Evolutionary conservation across 2,797 vertebrate species (phyloP).

Genomic region (Silurus lanzhouensis): DNA sequence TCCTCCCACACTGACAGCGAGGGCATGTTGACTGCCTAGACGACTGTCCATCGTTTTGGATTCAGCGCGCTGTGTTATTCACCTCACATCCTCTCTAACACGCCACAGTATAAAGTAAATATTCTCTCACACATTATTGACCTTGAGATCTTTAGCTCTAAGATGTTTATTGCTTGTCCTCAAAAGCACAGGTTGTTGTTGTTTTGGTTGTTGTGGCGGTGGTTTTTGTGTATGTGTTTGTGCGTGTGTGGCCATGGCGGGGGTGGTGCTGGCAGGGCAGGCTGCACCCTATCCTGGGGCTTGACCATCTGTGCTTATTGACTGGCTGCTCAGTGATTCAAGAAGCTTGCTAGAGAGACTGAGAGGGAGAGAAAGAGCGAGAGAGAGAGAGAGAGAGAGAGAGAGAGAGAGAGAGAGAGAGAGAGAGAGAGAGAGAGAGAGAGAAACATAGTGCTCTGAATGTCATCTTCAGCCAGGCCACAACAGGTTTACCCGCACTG

Average conservation of each 20-base stretch:
- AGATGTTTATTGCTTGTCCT: conserved; percentile 49
- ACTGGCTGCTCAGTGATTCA: conserved; percentile 57
- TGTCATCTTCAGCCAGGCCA: conserved; percentile 19
- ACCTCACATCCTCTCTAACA: conserved; percentile 35
- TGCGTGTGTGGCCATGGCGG: conserved; percentile 46
- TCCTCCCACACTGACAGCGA: conserved; percentile 32
- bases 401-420: conserved; percentile 26
- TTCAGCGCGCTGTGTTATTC: conserved; percentile 37
- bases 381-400: conserved; percentile 10
- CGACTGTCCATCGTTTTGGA: conserved; percentile 1
- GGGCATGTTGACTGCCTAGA: conserved; percentile 44
- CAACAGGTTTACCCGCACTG: conserved; percentile 30
- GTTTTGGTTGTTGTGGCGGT: conserved; percentile 23
- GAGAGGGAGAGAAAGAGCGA: conserved; percentile 26
- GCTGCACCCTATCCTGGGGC: conserved; percentile 60
- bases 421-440: not conserved
- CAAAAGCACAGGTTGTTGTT: conserved; percentile 31
- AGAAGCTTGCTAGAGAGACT: conserved; percentile 41
- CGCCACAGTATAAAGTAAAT: conserved; percentile 19
- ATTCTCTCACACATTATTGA: conserved; percentile 38
- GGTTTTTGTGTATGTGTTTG: conserved; percentile 25
- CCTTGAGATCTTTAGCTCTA: conserved; percentile 52
- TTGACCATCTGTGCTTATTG: conserved; percentile 62
- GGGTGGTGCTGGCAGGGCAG: conserved; percentile 57
- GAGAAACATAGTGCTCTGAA: conserved; percentile 20